Conservation (phyloP, 2,113 vertebrate species). For the Grantiella picta region DNA sequence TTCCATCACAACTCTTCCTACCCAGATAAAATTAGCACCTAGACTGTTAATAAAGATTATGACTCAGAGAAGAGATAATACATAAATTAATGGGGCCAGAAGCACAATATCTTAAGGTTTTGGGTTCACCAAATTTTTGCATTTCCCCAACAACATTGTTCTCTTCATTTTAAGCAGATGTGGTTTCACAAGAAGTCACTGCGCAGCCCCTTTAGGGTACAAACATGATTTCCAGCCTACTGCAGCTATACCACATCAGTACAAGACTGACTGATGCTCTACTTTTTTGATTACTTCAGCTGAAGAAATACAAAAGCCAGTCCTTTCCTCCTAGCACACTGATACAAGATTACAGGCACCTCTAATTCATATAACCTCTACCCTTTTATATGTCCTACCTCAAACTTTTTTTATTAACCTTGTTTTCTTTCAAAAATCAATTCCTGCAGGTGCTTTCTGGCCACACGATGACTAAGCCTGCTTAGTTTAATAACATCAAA, state of each 20-base stretch:
- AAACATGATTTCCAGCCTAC: neutral
- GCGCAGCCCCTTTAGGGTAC: neutral
- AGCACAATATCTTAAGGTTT: neutral
- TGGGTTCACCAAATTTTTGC: neutral
- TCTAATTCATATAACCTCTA: neutral
- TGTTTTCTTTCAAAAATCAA: slow-evolving; percentile 3
- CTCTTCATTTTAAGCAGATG: neutral
- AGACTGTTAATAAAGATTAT: neutral
- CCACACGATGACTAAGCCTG: neutral
- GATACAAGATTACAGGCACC: neutral
- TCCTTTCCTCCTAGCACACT: neutral
- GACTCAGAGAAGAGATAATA: neutral
- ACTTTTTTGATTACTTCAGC: neutral
- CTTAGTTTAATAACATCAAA: neutral
- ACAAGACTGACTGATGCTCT: neutral
- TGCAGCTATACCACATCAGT: neutral
- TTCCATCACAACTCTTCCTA: neutral
- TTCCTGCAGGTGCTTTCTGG: neutral
- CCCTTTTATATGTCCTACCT: neutral
- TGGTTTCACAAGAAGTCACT: neutral
- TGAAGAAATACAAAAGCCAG: neutral
- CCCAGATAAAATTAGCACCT: neutral
- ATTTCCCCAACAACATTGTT: neutral
- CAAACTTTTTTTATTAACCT: neutral
- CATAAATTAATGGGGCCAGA: neutral